A percentile compares a stretch with the other conserved stretches of the same genome.
These are phyloP conservation scores for Rousettus leschenaultii DNA, from an alignment of 2,113 vertebrate genomes.

Conservation along the genomic window DNA sequence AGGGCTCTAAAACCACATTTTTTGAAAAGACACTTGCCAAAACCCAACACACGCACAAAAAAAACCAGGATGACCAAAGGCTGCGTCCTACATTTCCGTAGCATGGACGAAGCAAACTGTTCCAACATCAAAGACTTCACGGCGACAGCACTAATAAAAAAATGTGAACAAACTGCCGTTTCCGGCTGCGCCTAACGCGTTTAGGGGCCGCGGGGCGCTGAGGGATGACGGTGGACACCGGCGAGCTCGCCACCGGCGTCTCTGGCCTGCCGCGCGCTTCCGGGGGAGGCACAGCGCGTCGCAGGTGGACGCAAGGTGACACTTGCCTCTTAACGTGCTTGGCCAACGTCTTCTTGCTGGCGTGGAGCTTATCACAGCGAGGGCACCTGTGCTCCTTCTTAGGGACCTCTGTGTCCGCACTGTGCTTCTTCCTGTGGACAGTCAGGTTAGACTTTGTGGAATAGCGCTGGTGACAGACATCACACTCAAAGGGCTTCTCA, in stretches of 20 bases:
- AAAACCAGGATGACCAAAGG: background rate
- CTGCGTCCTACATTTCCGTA: background rate
- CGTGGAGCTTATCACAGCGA: conserved; percentile 96
- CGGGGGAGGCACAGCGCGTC: background rate
- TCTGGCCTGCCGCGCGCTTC: background rate
- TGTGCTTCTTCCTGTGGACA: conserved; percentile 96
- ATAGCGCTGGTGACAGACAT: conserved; percentile 96
- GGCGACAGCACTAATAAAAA: background rate
- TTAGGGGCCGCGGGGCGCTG: background rate
- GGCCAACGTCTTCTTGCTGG: conserved; percentile 96
- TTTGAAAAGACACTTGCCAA: background rate
- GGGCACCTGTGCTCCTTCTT: conserved; percentile 98
- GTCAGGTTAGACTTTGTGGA: conserved; percentile 99
- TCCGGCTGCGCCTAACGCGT: background rate
- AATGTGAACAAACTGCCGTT: background rate
- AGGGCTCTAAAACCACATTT: background rate
- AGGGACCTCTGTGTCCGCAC: conserved; percentile 88
- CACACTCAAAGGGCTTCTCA: conserved; percentile 98
- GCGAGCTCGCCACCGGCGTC: background rate
- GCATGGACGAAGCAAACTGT: background rate
- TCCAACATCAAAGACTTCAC: background rate
- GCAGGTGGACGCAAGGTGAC: background rate
- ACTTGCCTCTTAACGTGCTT: conserved; percentile 95
- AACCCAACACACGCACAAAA: background rate
- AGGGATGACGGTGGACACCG: background rate